Percentiles rank a stretch among this genome's conserved stretches.
Conservation (phyloP, 2,113 vertebrate genomes). For the Campylomormyrus tamandua region DNA sequence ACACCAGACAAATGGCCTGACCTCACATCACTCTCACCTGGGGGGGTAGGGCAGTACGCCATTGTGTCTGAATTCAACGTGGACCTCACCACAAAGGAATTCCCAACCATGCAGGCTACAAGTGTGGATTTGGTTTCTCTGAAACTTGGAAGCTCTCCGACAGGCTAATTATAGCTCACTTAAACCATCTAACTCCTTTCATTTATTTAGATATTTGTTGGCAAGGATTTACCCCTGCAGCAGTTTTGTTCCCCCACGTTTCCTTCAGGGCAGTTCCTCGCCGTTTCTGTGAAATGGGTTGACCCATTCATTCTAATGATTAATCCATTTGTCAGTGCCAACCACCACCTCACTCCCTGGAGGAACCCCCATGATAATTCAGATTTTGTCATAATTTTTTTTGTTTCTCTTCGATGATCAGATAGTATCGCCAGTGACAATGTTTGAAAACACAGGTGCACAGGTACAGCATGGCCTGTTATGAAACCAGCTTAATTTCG, state of each 20-base stretch:
- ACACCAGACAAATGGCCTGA: neutral
- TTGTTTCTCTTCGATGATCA: neutral
- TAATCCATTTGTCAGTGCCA: constrained; percentile 2
- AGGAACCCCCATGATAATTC: neutral
- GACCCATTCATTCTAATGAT: neutral
- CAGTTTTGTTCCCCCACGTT: neutral
- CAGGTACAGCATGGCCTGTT: neutral
- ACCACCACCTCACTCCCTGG: neutral
- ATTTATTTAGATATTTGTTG: constrained; percentile 11
- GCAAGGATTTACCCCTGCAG: neutral
- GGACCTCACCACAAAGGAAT: constrained; percentile 5
- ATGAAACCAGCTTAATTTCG: neutral
- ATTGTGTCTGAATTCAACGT: constrained; percentile 2
- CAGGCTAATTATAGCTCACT: constrained; percentile 10
- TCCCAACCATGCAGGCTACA: neutral
- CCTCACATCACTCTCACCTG: neutral
- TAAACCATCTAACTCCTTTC: neutral
- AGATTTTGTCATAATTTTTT: neutral
- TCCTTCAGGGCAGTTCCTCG: neutral
- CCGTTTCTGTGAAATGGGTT: neutral
- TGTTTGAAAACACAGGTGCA: neutral
- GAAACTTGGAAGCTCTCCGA: neutral
- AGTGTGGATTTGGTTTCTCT: neutral
- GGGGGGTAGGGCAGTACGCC: neutral
- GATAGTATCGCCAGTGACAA: neutral